phyloP scores from a whole-genome alignment of 2,797 vertebrate genomes.

The Buceros bicornis region DNA sequence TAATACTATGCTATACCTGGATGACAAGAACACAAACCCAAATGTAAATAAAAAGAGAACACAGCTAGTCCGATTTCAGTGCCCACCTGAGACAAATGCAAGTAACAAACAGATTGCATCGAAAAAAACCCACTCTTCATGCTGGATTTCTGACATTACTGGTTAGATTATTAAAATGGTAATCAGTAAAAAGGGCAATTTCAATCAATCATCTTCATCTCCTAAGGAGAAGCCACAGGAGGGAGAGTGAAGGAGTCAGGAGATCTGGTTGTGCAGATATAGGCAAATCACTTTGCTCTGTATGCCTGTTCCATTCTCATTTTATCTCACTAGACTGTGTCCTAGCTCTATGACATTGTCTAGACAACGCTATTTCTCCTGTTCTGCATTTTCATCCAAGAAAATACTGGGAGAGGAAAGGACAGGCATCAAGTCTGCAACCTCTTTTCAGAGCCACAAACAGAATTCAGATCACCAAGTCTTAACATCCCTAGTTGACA shows the following conservation, averaged over 20 bases:
- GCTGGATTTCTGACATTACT: conserved; percentile 61
- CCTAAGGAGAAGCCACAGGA: conserved; percentile 69
- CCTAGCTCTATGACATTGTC: conserved; percentile 51
- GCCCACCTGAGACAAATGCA: conserved; percentile 20
- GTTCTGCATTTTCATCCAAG: conserved; percentile 27
- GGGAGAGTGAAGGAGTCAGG: conserved; percentile 63
- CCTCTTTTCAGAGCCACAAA: neutral
- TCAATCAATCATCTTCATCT: conserved; percentile 70
- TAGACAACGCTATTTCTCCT: conserved; percentile 53
- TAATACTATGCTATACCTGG: neutral
- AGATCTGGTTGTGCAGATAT: conserved; percentile 69
- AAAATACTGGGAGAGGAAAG: neutral
- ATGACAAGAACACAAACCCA: neutral
- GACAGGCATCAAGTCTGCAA: neutral
- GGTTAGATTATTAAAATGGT: conserved; percentile 71
- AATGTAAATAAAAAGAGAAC: neutral
- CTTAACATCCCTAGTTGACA: neutral
- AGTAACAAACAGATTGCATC: conserved; percentile 53
- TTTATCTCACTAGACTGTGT: conserved; percentile 66
- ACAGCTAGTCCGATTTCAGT: neutral
- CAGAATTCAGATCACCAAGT: neutral
- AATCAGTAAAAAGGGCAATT: conserved; percentile 74
- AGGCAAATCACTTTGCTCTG: conserved; percentile 62
- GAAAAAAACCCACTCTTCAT: neutral
- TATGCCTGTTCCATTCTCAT: conserved; percentile 38